Conservation (phyloP, 2,113 vertebrate genomes). For the Polyodon spathula region DNA sequence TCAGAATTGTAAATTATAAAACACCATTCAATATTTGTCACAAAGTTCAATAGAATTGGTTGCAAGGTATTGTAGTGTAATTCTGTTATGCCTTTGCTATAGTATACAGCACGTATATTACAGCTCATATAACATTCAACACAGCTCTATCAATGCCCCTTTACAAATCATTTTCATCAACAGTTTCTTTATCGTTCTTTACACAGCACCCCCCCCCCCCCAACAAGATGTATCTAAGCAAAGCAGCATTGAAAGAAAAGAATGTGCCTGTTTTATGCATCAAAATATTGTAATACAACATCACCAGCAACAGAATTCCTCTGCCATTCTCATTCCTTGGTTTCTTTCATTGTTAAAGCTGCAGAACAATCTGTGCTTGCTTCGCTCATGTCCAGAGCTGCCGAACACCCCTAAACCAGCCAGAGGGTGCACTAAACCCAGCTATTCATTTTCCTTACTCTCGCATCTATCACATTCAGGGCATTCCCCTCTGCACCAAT, state of each 20-base stretch:
- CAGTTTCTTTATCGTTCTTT: too few species aligned
- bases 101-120: too few species aligned
- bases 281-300: neutral
- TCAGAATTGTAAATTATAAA: too few species aligned
- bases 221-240: neutral
- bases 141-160: too few species aligned
- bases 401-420: neutral
- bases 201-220: too few species aligned
- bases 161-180: too few species aligned
- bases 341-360: conserved; percentile 18
- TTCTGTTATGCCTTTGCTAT: too few species aligned
- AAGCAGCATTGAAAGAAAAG: neutral
- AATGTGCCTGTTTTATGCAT: conserved; percentile 1
- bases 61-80: neutral
- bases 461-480: neutral
- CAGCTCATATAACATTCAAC: too few species aligned
- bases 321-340: conserved; percentile 11
- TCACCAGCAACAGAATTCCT: conserved; percentile 3
- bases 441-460: neutral
- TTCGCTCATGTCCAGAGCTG: conserved; percentile 15
- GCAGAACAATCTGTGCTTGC: neutral
- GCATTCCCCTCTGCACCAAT: neutral
- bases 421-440: neutral
- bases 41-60: too few species aligned
- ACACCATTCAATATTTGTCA: too few species aligned